A percentile compares a stretch with the other conserved stretches of the same genome.
Conservation (phyloP, 2,888 invertebrate species). For the Cryptus armator region DNA sequence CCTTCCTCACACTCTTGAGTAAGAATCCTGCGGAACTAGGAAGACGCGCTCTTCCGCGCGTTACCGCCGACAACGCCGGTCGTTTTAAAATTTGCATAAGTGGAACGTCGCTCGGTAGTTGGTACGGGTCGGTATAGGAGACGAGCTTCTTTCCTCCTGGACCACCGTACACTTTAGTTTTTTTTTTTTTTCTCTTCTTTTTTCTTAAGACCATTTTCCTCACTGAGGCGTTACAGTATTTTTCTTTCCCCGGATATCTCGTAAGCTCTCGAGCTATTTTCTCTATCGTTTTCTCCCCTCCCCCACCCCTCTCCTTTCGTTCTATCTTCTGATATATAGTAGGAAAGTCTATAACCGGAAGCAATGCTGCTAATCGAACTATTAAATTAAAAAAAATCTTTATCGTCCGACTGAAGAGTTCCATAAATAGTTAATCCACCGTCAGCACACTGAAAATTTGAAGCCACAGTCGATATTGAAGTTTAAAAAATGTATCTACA, state of each 20-base stretch:
- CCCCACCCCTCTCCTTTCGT: background rate
- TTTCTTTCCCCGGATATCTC: conserved; percentile 36
- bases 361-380: background rate
- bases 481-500: too few relatives aligned
- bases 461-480: too few relatives aligned
- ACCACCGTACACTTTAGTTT: conserved; percentile 26
- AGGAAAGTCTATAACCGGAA: background rate
- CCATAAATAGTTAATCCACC: background rate
- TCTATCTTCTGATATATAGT: background rate
- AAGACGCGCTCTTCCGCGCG: conserved; percentile 33
- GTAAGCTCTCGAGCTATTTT: conserved; percentile 30
- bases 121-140: conserved; percentile 33
- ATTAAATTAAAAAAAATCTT: background rate
- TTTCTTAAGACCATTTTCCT: conserved; percentile 30
- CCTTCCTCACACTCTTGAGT: conserved; percentile 10
- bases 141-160: conserved; percentile 37
- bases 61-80: conserved; percentile 38
- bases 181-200: conserved; percentile 19
- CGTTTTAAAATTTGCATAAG: conserved; percentile 62
- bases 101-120: conserved; percentile 60
- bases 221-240: conserved; percentile 46
- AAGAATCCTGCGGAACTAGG: conserved; percentile 38
- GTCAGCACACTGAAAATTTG: background rate
- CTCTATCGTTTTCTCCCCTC: background rate
- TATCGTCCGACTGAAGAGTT: background rate